These are phyloP conservation scores for Amblyteles armatorius DNA, from an alignment of 2,888 invertebrate species.

Conservation along the genomic window DNA sequence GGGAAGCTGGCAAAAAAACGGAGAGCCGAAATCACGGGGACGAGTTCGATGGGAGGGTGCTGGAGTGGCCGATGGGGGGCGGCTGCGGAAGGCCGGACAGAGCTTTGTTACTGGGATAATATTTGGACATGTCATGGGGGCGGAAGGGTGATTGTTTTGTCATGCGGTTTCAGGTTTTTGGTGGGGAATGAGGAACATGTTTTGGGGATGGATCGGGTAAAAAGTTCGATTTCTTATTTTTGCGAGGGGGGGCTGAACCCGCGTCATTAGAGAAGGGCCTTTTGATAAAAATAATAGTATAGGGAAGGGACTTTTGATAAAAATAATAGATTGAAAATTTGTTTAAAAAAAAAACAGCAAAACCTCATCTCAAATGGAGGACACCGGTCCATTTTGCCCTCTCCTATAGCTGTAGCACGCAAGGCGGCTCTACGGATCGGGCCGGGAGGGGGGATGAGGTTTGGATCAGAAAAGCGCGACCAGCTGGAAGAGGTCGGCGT, in stretches of 20 bases:
- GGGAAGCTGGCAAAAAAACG: slow-evolving; percentile 1
- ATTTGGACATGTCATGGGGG: not conserved
- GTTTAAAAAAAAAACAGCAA: not conserved
- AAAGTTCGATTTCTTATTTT: too few species aligned
- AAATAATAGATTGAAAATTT: too few species aligned
- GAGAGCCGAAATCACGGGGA: slow-evolving; percentile 32
- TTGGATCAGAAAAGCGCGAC: slow-evolving; percentile 40
- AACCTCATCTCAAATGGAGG: not conserved
- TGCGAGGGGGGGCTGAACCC: too few species aligned
- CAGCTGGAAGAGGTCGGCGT: slow-evolving; percentile 46
- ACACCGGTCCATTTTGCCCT: not conserved
- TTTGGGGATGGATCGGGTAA: too few species aligned
- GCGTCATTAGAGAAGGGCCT: too few species aligned
- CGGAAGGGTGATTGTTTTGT: too few species aligned
- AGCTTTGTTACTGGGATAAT: not conserved
- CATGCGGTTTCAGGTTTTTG: too few species aligned
- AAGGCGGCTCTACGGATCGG: not conserved
- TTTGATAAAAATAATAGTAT: too few species aligned
- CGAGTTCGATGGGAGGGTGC: not conserved
- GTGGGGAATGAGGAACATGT: too few species aligned
- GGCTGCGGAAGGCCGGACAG: not conserved
- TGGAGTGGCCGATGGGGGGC: not conserved
- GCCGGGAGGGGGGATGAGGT: not conserved
- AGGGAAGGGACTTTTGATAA: too few species aligned
- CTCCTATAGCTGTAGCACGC: not conserved